A percentile compares a stretch with the other conserved stretches of the same genome.
phyloP scores from a whole-genome alignment of 2,888 invertebrate species.

The Laothoe populi region DNA sequence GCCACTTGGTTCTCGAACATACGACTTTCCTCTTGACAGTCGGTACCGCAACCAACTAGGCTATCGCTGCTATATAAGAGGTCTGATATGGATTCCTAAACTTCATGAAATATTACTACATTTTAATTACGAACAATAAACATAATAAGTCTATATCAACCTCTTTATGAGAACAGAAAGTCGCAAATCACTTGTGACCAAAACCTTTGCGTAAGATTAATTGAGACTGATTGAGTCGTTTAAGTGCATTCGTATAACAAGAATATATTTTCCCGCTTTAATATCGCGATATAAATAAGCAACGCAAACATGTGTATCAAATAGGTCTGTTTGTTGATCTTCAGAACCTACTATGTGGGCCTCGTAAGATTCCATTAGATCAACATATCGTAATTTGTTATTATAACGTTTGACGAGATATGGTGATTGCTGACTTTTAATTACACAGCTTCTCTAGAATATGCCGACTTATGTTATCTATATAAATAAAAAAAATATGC shows the following conservation, averaged over 20 bases:
- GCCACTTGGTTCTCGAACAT: too few species aligned
- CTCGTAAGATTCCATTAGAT: conserved; percentile 3
- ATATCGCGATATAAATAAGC: not conserved
- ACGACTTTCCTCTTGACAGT: too few species aligned
- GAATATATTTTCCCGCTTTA: conserved; percentile 8
- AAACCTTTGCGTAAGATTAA: conserved; percentile 7
- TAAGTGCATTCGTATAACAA: conserved; percentile 6
- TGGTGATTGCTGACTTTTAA: not conserved
- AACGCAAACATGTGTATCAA: not conserved
- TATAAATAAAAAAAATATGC: too few species aligned
- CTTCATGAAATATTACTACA: too few species aligned
- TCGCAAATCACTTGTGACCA: not conserved
- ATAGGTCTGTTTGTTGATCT: conserved; percentile 10
- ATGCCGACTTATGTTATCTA: not conserved
- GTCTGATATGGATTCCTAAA: too few species aligned
- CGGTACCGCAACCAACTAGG: too few species aligned
- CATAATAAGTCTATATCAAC: not conserved
- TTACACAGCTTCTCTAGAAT: not conserved
- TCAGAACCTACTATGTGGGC: not conserved
- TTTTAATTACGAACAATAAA: too few species aligned
- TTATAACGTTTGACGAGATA: conserved; percentile 9
- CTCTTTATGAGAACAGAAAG: not conserved
- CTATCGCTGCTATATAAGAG: too few species aligned
- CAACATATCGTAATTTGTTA: conserved; percentile 16
- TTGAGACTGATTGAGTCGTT: not conserved